phyloP scores from a whole-genome alignment of 2,888 invertebrate species.

The Gastracanthus pulcherrimus region DNA sequence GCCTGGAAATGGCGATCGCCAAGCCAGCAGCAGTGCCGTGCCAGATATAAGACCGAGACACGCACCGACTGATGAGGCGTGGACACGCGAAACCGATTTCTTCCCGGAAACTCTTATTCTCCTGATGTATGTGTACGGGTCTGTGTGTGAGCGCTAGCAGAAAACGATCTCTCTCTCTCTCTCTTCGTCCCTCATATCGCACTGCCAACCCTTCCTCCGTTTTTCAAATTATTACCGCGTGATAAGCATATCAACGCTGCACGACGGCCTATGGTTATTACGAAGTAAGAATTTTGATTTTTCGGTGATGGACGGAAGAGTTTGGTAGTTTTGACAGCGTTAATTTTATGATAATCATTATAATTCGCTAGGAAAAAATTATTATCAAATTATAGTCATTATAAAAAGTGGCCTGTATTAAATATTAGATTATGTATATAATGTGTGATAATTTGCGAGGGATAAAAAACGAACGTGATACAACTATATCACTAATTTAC shows the following conservation, averaged over 20 bases:
- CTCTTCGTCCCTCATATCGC: neutral
- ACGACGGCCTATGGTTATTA: neutral
- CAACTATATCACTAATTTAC: no score
- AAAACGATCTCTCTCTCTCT: no score
- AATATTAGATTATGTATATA: neutral
- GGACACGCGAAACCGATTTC: slow-evolving; percentile 75
- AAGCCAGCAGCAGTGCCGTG: slow-evolving; percentile 49
- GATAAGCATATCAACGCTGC: slow-evolving; percentile 36
- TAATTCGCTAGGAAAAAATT: slow-evolving; percentile 18
- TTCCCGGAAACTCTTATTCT: slow-evolving; percentile 62
- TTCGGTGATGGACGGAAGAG: neutral
- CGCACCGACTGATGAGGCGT: slow-evolving; percentile 72
- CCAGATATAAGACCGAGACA: slow-evolving; percentile 70
- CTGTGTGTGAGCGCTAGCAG: no score
- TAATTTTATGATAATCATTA: slow-evolving; percentile 26
- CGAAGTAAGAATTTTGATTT: neutral
- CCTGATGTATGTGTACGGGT: neutral
- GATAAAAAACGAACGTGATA: neutral
- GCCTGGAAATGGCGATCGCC: slow-evolving; percentile 59
- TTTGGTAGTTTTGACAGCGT: slow-evolving; percentile 10
- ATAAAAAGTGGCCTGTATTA: neutral
- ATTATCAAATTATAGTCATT: slow-evolving; percentile 24
- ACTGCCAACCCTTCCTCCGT: neutral
- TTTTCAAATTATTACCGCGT: slow-evolving; percentile 34
- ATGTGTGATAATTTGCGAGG: neutral